Evolutionary conservation across 1,140 invertebrate genomes (phyloP), one percentile per base, ranked within the genome.

Genomic region (Drosophila santomea): DNA sequence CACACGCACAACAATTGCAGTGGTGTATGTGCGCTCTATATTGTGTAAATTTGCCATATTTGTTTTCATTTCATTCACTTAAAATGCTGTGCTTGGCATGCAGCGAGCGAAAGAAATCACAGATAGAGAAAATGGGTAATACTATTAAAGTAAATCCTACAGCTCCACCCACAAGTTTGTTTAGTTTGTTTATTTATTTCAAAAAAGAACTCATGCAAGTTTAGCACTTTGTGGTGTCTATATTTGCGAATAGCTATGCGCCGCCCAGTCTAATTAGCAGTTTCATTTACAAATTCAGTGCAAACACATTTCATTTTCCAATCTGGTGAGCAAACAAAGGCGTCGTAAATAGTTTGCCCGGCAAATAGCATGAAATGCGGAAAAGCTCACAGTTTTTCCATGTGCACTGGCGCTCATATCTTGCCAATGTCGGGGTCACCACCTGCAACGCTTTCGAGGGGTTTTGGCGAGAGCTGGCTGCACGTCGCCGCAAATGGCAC

Each of bases 61-160:
- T 89, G 83, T 79, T 88, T 86, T 74, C 82, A 89, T 83, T 79
- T 78, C 80, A 83, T 86, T 88, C 84, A 88, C 79, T 86, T 88
- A 86, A 86, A 78, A 85, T 86, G 63, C 75, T 58, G 62, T 78
- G 69, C 83, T 82, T 82, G 68, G 48, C 61, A 67, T 75, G 47
- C 23, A 23, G 44, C 38, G 61, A 38, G 3, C 39, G 39, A 43
- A 64, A 47, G 39, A 66, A 66, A 14, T 32, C 23, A 28, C 64
- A 68, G n/a, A 0, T 10, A 7, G 32, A n/a, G 23, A 66, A 68
- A 35, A 6, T 41, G 2, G 0, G 2, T 8, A 6, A 1, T 3
- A 3, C 20, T 20, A 20, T 20, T 20, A 20, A 20, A 20, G 20
- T 20, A 20, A 20, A 20, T 20, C 20, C 1, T 20, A 20, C 2